Evolutionary conservation across 2,888 invertebrate species (phyloP).

Genomic region (Apamea monoglypha): DNA sequence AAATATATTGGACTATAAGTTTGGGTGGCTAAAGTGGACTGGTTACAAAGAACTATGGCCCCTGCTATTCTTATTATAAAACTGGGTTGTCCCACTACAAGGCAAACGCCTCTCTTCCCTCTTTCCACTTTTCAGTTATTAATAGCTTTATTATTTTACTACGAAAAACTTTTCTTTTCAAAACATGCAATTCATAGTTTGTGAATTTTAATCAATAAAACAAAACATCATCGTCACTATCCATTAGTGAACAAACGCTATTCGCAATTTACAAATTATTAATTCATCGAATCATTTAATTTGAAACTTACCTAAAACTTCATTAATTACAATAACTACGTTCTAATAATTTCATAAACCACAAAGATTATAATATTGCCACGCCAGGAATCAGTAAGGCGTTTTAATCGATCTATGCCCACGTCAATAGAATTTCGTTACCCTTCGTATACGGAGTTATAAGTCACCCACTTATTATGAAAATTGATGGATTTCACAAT

Average conservation of each 20-base stretch:
- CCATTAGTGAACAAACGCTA: background rate
- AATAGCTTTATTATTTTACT: background rate
- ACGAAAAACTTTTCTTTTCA: background rate
- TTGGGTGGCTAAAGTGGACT: no score
- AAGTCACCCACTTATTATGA: constrained; percentile 44
- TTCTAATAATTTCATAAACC: constrained; percentile 20
- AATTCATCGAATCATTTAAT: constrained; percentile 1
- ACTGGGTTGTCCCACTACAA: no score
- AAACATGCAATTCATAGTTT: background rate
- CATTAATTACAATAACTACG: constrained; percentile 24
- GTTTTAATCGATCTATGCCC: constrained; percentile 35
- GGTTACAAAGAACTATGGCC: no score
- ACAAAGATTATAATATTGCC: constrained; percentile 15
- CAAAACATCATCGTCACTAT: background rate
- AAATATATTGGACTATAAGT: no score
- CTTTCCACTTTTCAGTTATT: no score
- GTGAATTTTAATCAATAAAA: background rate
- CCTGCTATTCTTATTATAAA: no score
- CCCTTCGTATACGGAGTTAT: constrained; percentile 19
- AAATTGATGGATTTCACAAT: constrained; percentile 63
- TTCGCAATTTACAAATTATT: background rate
- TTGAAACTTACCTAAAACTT: background rate
- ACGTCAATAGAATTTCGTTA: constrained; percentile 39
- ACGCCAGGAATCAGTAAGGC: constrained; percentile 12
- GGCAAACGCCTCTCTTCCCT: no score